Evolutionary conservation across 1,140 invertebrate species (phyloP).

Genomic region (Leptinotarsa lineolata): DNA sequence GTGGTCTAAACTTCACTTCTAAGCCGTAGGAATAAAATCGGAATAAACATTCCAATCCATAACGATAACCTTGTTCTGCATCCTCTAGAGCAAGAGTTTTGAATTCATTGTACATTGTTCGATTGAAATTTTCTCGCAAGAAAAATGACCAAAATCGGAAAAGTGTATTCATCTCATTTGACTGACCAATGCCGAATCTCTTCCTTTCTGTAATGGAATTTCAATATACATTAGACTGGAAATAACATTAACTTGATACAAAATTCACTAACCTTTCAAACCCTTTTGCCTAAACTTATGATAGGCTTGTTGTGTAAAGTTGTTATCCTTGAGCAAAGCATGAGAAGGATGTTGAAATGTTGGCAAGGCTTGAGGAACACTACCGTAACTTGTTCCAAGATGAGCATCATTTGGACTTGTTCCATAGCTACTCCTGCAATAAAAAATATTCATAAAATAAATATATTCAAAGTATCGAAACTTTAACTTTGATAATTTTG

Average conservation of each 20-base stretch:
- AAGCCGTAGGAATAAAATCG: constrained; percentile 98
- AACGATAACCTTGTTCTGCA: constrained; percentile 87
- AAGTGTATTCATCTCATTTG: constrained; percentile 96
- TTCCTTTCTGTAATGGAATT: constrained; percentile 74
- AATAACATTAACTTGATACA: neutral
- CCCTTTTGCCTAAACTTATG: constrained; percentile 93
- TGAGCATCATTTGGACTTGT: constrained; percentile 70
- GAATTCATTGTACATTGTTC: constrained; percentile 98
- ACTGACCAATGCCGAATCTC: constrained; percentile 88
- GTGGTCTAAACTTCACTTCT: constrained; percentile 90
- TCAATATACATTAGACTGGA: neutral
- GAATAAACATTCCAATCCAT: constrained; percentile 94
- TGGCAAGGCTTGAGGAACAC: constrained; percentile 80
- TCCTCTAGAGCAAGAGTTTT: constrained; percentile 89
- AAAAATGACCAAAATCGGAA: constrained; percentile 99
- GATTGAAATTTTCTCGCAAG: constrained; percentile 96
- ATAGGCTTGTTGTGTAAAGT: constrained; percentile 96
- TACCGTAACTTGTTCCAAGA: constrained; percentile 69
- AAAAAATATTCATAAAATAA: constrained; percentile 5
- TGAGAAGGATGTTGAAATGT: constrained; percentile 96
- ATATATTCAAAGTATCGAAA: neutral
- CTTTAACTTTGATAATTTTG: neutral
- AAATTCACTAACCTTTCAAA: constrained; percentile 74
- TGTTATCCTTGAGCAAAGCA: constrained; percentile 92
- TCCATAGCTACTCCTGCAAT: constrained; percentile 63